Base-by-base conservation (phyloP, 2,888 invertebrate genomes). In the Pharmacophagus antenor region DNA sequence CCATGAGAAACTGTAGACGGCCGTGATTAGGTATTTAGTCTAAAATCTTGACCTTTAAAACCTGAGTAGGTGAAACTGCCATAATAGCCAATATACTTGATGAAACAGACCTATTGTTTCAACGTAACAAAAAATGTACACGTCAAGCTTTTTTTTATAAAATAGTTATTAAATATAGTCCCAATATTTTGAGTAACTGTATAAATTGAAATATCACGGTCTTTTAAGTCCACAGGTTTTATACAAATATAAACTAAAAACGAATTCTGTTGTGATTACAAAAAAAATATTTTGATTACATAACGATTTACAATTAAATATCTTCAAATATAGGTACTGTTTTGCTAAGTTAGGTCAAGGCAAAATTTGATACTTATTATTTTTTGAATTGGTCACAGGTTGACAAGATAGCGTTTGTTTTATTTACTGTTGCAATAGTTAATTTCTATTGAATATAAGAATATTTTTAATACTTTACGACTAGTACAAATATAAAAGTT, bases 11-110 rank as follows among this genome's bases (percentile, higher is more conserved):
- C 50, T 27, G 55, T 51, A 60, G 60, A 55, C 49, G 50, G 21
- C 60, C 51, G 55, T 60, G 55, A 46, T 46, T 27, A 50, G 51
- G 46, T 60, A 55, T 60, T 60, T 60, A 55, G 60, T 60, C 60
- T 60, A 60, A 56, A 56, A 50, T 51, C 49, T 60, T 60, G 60
- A 60, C 60, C 60, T 60, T 60, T 47, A 55, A 56, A 51, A 60
- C 25, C 44, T 23, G 44, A 55, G 59, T 49, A 49, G 27, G 52
- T 25, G 44, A 21, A 37, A 37, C 48, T n/a, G n/a, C 52, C 20
- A 56, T 50, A 22, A 31, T 46, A 31, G 55, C 23, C 55, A 22
- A 54, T 50, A 27, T 59, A 23, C 18, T 42, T 44, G 54, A 12
- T 31, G 17, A 50, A 21, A 58, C 23, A n/a, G 20, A 20, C 31